Evolutionary conservation across 2,888 invertebrate species (phyloP).

Genomic region (Cephus sareptanus): DNA sequence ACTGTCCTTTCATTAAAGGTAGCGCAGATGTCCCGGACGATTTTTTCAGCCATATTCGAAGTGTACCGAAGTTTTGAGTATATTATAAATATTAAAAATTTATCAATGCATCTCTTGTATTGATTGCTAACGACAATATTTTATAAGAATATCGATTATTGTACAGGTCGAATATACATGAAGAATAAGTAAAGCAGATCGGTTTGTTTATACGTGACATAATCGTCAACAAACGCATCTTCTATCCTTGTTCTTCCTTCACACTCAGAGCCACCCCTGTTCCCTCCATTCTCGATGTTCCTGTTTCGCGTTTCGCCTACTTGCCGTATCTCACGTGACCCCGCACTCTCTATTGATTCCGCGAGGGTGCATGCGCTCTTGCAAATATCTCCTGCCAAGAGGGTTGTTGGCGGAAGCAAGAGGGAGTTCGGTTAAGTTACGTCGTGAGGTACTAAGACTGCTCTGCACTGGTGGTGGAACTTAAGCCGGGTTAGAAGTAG

Average conservation of each 20-base stretch:
- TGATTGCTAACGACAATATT: not conserved
- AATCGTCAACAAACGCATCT: conserved; percentile 32
- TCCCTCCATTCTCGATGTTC: conserved; percentile 17
- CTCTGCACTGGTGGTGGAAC: not conserved
- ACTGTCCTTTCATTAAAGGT: not conserved
- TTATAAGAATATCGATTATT: not conserved
- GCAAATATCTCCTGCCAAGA: conserved; percentile 47
- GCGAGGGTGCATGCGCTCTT: conserved; percentile 60
- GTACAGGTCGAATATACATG: not conserved
- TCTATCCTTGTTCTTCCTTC: not conserved
- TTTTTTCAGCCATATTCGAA: not conserved
- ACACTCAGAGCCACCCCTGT: conserved; percentile 8
- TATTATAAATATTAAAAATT: not conserved
- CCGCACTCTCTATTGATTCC: conserved; percentile 57
- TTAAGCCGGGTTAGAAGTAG: not conserved
- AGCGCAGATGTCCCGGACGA: not conserved
- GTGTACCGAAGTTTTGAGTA: not conserved
- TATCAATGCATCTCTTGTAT: not conserved
- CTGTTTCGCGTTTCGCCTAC: conserved; percentile 7
- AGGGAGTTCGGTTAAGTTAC: not conserved
- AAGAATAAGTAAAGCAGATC: not conserved
- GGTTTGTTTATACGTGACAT: conserved; percentile 33
- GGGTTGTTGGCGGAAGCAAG: conserved; percentile 15
- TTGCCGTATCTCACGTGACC: conserved; percentile 51
- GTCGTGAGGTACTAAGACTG: not conserved